phyloP scores from a whole-genome alignment of 2,888 invertebrate genomes.

The Chymomyza fuscimana region DNA sequence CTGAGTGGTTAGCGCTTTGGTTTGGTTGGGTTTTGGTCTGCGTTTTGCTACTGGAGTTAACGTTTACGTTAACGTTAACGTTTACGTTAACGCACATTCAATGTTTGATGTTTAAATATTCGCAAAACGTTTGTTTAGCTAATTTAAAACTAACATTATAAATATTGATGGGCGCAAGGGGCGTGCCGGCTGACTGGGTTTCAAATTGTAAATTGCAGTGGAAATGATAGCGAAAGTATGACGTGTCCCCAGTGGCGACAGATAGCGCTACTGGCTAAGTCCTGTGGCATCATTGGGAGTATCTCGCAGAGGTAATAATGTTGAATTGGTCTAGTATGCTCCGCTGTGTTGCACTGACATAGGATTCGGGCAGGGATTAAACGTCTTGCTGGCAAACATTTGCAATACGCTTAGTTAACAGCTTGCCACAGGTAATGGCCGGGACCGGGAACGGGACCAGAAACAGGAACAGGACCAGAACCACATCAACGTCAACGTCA shows the following conservation, averaged over 20 bases:
- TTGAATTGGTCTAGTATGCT: not conserved
- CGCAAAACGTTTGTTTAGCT: conserved; percentile 64
- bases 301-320: not conserved
- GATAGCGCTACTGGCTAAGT: not conserved
- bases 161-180: conserved; percentile 56
- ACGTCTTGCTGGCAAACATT: conserved; percentile 72
- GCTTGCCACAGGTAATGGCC: conserved; percentile 67
- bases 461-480: not conserved
- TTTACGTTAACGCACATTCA: conserved; percentile 37
- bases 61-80: conserved; percentile 29
- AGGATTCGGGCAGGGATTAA: conserved; percentile 35
- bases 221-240: conserved; percentile 67
- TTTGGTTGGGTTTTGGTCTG: no score
- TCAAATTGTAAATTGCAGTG: conserved; percentile 13
- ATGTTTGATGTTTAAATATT: conserved; percentile 49
- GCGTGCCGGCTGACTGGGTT: not conserved
- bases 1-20: not conserved
- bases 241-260: conserved; percentile 63
- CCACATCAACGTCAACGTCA: not conserved
- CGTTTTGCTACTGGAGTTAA: not conserved
- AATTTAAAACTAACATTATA: conserved; percentile 72
- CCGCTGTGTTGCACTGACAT: not conserved
- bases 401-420: conserved; percentile 72
- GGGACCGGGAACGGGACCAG: conserved; percentile 10
- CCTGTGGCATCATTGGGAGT: not conserved